These are phyloP conservation scores for Apodemia hepburni DNA, from an alignment of 2,888 invertebrate species.

Conservation along the genomic window DNA sequence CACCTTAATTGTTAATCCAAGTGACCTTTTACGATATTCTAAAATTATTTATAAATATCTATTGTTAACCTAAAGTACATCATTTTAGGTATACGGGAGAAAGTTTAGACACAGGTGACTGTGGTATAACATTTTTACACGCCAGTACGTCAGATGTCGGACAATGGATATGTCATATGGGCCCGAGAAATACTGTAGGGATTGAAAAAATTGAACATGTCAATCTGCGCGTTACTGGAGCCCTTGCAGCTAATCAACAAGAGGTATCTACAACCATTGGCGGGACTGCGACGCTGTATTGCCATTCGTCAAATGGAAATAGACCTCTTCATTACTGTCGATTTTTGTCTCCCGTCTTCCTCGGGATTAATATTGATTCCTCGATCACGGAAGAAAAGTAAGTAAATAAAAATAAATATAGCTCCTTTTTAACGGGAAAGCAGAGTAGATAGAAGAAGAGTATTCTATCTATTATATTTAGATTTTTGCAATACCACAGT, in stretches of 20 bases:
- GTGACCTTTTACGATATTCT: too few species aligned
- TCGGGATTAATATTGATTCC: conserved; percentile 64
- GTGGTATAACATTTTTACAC: conserved; percentile 60
- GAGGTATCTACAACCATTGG: conserved; percentile 41
- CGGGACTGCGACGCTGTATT: conserved; percentile 50
- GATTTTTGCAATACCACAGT: too few species aligned
- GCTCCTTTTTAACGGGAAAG: too few species aligned
- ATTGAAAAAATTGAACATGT: conserved; percentile 54
- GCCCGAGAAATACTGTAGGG: conserved; percentile 48
- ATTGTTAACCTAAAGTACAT: too few species aligned
- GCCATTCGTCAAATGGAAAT: conserved; percentile 60
- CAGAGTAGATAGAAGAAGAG: too few species aligned
- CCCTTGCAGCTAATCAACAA: conserved; percentile 53
- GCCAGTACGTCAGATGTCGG: conserved; percentile 53
- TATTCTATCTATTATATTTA: too few species aligned
- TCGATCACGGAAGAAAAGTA: conserved; percentile 56
- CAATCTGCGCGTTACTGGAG: conserved; percentile 62
- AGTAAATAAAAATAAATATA: conserved; percentile 38
- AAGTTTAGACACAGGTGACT: conserved; percentile 62
- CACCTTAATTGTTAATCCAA: too few species aligned
- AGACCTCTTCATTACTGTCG: conserved; percentile 69
- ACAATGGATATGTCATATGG: conserved; percentile 73
- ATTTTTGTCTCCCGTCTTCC: conserved; percentile 55
- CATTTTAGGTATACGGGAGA: conserved; percentile 60
- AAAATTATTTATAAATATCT: too few species aligned